These are phyloP conservation scores for Dolichotis patagonum DNA, from an alignment of 2,113 vertebrate genomes.

Conservation along the genomic window DNA sequence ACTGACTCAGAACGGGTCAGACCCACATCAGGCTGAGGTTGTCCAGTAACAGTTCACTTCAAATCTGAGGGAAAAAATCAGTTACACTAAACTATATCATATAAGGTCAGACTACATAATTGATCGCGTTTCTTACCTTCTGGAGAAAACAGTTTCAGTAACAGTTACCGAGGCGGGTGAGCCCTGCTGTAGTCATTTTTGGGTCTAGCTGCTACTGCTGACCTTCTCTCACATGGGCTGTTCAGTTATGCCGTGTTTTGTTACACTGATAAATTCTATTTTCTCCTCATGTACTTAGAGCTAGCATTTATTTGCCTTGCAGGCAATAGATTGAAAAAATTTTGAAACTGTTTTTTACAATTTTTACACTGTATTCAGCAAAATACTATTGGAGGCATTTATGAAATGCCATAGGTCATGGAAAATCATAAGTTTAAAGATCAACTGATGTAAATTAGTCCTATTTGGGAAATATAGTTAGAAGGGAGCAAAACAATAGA, in stretches of 20 bases:
- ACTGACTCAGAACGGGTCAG: not conserved
- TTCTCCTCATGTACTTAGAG: constrained; percentile 1
- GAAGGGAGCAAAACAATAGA: not conserved
- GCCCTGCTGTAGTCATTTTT: not conserved
- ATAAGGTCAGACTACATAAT: not conserved
- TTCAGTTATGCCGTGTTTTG: not conserved
- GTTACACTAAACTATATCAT: not conserved
- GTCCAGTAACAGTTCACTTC: not conserved
- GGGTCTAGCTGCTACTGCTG: not conserved
- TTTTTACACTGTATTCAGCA: not conserved
- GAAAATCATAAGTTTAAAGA: not conserved
- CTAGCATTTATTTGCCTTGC: not conserved
- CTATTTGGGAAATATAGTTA: not conserved
- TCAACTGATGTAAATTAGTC: not conserved
- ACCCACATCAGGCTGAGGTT: not conserved
- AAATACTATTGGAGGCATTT: not conserved
- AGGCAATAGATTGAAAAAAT: not conserved
- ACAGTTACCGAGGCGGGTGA: not conserved
- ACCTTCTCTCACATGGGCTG: not conserved
- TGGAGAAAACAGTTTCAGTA: not conserved
- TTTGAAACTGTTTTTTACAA: not conserved
- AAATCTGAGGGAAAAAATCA: constrained; percentile 9
- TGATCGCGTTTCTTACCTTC: not conserved
- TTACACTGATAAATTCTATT: not conserved
- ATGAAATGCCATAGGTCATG: not conserved